These are phyloP conservation scores for Sinonovacula constricta DNA, from an alignment of 1,140 invertebrate species.

Conservation along the genomic window DNA sequence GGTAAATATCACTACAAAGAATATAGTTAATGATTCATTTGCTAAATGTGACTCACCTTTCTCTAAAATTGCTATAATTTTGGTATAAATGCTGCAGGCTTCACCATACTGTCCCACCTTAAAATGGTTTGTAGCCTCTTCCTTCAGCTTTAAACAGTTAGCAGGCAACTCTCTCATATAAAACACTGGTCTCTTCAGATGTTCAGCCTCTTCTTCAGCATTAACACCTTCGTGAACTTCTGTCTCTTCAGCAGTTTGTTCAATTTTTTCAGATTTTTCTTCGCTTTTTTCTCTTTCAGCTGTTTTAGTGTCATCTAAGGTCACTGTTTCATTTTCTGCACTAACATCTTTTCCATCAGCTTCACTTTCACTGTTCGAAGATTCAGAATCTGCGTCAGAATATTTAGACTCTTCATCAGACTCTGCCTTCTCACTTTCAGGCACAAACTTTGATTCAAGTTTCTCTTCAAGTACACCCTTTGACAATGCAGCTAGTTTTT, in stretches of 20 bases:
- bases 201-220: not conserved
- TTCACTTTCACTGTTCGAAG: constrained; percentile 16
- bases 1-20: too few relatives aligned
- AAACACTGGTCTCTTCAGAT: constrained; percentile 56
- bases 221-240: not conserved
- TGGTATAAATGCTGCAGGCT: constrained; percentile 66
- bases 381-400: constrained; percentile 28
- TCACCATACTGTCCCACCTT: constrained; percentile 74
- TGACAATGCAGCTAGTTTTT: too few relatives aligned
- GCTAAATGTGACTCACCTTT: constrained; percentile 66
- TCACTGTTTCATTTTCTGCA: not conserved
- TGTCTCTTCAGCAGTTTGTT: not conserved
- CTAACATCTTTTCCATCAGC: constrained; percentile 15
- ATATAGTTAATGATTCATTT: too few relatives aligned
- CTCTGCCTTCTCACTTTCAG: constrained; percentile 48
- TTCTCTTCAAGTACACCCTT: constrained; percentile 13
- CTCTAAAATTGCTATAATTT: constrained; percentile 63
- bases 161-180: constrained; percentile 61
- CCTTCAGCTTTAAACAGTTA: constrained; percentile 58
- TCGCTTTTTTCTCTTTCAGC: not conserved
- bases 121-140: constrained; percentile 74
- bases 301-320: constrained; percentile 7
- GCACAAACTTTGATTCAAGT: constrained; percentile 4
- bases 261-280: not conserved
- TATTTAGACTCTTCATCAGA: constrained; percentile 17